Evolutionary conservation across 2,888 invertebrate species (phyloP), one percentile per base, ranked within the genome.

Genomic region (Hyposoter didymator): DNA sequence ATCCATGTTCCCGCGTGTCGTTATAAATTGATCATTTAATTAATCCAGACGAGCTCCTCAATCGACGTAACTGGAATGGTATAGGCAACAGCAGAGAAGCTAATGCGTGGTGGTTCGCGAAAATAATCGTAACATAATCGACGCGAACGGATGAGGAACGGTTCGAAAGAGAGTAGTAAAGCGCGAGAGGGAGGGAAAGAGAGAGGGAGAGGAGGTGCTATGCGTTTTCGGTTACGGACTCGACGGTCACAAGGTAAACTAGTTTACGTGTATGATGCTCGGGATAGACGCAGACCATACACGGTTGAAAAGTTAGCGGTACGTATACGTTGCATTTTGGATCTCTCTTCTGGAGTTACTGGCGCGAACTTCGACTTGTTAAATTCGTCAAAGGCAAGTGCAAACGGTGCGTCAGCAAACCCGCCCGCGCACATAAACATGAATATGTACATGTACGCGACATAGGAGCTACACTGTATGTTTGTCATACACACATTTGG

Each of bases 381-480:
- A 78, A 87, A 78, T 84, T 87, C 78, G 82, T 87, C 87, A 87
- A 84, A 86, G 84, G 78, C 55, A 78, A 82, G 69, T 69, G 76
- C 59, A 78, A 85, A 74, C 69, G 67, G 59, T 78, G 72, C 82
- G 80, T 76, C 79, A 82, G 79, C 72, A 59, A 78, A 70, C 39
- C 82, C 55, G 10, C 14, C 64, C 67, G 62, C 47, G n/a, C 39
- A 59, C 32, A 49, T 22, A 43, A 28, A 75, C 62, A 75, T 62
- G 74, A 22, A 59, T 74, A 74, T 45, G 45, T 73, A 32, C 55
- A 55, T 59, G 67, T 35, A 39, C 55, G 59, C 62, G 47, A 14
- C 7, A 62, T 62, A n/a, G 19, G 39, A 43, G 52, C 52, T 55
- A 55, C 35, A 22, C 10, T 17, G 59, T 59, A 59, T 59, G 28